Evolutionary conservation across 2,113 vertebrate species (phyloP).

Genomic region (Triplophysa siluroides): DNA sequence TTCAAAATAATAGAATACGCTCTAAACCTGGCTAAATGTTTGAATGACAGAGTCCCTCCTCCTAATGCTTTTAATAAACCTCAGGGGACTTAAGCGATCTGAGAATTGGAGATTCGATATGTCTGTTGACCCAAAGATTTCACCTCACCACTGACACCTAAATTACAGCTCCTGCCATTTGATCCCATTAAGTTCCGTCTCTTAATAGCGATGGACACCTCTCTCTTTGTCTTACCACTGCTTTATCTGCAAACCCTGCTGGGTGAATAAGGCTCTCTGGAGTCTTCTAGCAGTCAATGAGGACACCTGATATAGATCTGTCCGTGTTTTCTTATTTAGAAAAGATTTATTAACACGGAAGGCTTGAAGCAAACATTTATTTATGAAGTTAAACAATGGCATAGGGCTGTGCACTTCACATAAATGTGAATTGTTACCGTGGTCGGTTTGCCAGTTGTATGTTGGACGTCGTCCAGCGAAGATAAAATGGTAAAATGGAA

Average conservation of each 20-base stretch:
- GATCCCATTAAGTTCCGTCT: slow-evolving; percentile 24
- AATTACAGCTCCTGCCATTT: slow-evolving; percentile 30
- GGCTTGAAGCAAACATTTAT: background rate
- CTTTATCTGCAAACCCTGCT: slow-evolving; percentile 21
- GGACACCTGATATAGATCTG: background rate
- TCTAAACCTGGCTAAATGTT: background rate
- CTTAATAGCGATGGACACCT: slow-evolving; percentile 6
- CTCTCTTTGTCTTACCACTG: slow-evolving; percentile 5
- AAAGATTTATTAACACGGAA: background rate
- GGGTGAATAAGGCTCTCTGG: slow-evolving; percentile 2
- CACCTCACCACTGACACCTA: slow-evolving; percentile 5
- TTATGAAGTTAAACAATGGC: background rate
- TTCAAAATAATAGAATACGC: background rate
- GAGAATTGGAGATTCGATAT: slow-evolving; percentile 7
- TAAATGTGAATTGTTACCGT: background rate
- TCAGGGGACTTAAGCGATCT: slow-evolving; percentile 17
- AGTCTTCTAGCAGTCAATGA: slow-evolving; percentile 12
- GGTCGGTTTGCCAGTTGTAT: background rate
- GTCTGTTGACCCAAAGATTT: slow-evolving; percentile 21
- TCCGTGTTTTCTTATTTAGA: background rate
- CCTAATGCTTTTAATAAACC: slow-evolving; percentile 34
- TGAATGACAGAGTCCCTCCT: slow-evolving; percentile 1
- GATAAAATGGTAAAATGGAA: too few species aligned
- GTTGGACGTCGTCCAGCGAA: slow-evolving; percentile 16
- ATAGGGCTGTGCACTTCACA: background rate